Conservation (phyloP, 2,888 invertebrate genomes). For the Hypercompe scribonia region DNA sequence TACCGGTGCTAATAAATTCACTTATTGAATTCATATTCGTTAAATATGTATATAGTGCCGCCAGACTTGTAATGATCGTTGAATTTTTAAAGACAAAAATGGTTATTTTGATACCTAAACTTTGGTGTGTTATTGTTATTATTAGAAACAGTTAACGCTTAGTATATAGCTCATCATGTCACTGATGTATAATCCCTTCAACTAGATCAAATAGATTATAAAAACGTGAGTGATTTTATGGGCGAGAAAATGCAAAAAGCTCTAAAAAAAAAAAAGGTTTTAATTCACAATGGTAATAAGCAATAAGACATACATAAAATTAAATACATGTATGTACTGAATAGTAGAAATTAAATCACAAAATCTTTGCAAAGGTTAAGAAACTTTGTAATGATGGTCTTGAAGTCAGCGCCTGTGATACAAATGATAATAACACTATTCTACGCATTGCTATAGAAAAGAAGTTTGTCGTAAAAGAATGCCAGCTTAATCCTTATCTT, state of each 20-base stretch:
- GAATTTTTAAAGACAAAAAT: background rate
- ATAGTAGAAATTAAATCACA: too few species aligned
- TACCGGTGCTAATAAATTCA: too few species aligned
- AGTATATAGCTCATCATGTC: too few species aligned
- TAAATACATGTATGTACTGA: too few species aligned
- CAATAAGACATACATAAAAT: background rate
- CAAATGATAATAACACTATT: background rate
- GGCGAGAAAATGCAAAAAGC: background rate
- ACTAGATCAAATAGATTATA: background rate
- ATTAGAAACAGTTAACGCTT: too few species aligned
- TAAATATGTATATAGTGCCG: background rate
- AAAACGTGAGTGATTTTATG: background rate
- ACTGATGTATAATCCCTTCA: too few species aligned
- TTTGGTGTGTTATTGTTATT: too few species aligned
- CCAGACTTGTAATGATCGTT: background rate
- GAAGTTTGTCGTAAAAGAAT: too few species aligned
- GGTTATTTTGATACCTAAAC: background rate
- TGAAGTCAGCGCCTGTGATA: background rate
- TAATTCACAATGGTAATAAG: too few species aligned
- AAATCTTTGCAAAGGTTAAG: background rate
- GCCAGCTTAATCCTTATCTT: too few species aligned
- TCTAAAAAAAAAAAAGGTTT: background rate
- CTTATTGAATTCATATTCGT: too few species aligned
- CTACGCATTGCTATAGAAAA: background rate
- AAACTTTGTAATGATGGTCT: background rate